A percentile compares a stretch with the other conserved stretches of the same genome.
Conservation (phyloP, 2,888 invertebrate genomes). For the Tanytarsus gracilentus region DNA sequence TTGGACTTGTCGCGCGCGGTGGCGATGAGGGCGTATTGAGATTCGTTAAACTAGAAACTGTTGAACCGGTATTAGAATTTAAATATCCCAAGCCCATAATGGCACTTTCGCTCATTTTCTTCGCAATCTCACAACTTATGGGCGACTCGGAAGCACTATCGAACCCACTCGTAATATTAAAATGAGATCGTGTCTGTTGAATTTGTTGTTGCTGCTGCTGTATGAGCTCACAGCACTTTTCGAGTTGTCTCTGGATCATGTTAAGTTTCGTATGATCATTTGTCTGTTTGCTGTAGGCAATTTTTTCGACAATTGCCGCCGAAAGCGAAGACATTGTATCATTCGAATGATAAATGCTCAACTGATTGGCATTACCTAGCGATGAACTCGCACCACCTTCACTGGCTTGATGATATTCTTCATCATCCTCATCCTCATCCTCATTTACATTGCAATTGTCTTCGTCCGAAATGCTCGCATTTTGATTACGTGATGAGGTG, state of each 20-base stretch:
- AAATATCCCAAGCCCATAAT: constrained; percentile 39
- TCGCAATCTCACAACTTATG: constrained; percentile 34
- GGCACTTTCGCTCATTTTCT: constrained; percentile 37
- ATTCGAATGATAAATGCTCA: constrained; percentile 21
- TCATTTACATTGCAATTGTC: too few species aligned
- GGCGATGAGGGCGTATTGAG: constrained; percentile 63
- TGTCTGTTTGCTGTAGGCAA: constrained; percentile 15
- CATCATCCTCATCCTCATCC: constrained; percentile 19
- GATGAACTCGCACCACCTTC: background rate
- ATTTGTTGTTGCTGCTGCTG: constrained; percentile 23
- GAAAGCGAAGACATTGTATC: constrained; percentile 14
- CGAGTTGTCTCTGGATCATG: constrained; percentile 23
- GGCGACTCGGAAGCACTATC: constrained; percentile 31
- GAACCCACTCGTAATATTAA: constrained; percentile 14
- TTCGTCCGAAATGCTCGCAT: constrained; percentile 37
- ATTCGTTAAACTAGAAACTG: constrained; percentile 60
- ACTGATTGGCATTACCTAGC: constrained; percentile 29
- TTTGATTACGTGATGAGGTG: constrained; percentile 32
- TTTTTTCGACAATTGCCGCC: constrained; percentile 19
- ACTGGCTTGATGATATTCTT: constrained; percentile 9
- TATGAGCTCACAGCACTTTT: constrained; percentile 19
- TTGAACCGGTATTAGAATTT: constrained; percentile 50
- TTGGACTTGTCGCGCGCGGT: constrained; percentile 70
- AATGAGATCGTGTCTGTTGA: constrained; percentile 13
- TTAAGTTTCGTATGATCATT: constrained; percentile 23